Evolutionary conservation across 2,113 vertebrate genomes (phyloP), one percentile per base, ranked within the genome.

Genomic region (Callithrix jacchus): DNA sequence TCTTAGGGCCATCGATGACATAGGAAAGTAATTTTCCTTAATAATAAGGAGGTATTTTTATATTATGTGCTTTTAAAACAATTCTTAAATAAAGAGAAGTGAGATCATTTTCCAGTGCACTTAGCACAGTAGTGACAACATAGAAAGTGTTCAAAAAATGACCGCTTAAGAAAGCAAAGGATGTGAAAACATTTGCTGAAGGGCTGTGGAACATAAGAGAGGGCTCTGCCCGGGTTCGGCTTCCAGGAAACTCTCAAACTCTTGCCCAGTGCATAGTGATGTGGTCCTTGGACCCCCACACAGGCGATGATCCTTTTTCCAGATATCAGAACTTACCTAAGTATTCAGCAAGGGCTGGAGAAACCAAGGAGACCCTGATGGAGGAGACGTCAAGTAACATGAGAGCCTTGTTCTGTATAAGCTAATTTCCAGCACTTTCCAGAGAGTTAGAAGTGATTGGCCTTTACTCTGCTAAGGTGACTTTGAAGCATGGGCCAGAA

Each of bases 201-300:
- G 49, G 52, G 14, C 66, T 45, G 0, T 7, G 52, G 79, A 49
- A 42, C 0, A 0, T 18, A 66, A 40, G 81, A 58, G 8, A 25
- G 49, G 91, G 73, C 25, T 23, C n/a, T 52, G 40, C 61, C 40
- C 2, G 1, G 56, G 12, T 16, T 61, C 0, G 0, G 54, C 82
- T 87, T n/a, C 1, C 91, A 95, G 96, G 94, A 97, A 97, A 32
- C 68, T 16, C 86, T 37, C 6, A 73, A 91, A 52, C n/a, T 56
- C 16, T 13, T 0, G 18, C 8, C 1, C 8, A 73, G 70, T 30
- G 3, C 73, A 49, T 20, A 0, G 0, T 40, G 68, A 37, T 47
- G 0, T 0, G 20, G 82, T 56, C 94, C 35, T 0, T 76, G 21
- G 66, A 64, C 20, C 49, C 27, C 66, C 40, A 11, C 25, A 13